Conservation (phyloP, 2,888 invertebrate genomes). For the Ophioninae sp. region DNA sequence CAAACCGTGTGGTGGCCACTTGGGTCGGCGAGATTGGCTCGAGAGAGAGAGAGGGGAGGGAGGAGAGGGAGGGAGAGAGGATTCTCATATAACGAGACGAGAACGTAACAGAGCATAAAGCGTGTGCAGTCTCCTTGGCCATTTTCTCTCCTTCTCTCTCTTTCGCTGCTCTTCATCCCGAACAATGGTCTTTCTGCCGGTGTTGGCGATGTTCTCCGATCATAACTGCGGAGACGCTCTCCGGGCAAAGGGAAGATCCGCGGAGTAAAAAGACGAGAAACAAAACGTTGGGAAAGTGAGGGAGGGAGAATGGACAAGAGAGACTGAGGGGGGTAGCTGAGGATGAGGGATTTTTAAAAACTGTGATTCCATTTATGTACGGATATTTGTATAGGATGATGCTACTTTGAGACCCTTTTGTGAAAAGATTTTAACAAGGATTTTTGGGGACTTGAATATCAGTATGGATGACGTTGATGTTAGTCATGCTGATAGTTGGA, state of each 20-base stretch:
- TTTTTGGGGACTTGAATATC: not conserved
- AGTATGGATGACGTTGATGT: too few relatives aligned
- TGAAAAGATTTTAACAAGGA: not conserved
- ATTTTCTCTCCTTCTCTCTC: conserved; percentile 17
- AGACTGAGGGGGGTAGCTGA: not conserved
- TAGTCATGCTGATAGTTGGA: too few relatives aligned
- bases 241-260: conserved; percentile 20
- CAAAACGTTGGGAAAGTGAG: too few relatives aligned
- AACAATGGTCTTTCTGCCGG: conserved; percentile 33
- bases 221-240: conserved; percentile 42
- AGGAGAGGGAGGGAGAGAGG: not conserved
- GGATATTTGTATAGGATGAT: not conserved
- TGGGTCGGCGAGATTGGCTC: conserved; percentile 32
- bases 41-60: conserved; percentile 15
- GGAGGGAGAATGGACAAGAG: not conserved
- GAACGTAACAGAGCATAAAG: conserved; percentile 57
- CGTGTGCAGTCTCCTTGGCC: conserved; percentile 32
- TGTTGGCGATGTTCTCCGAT: conserved; percentile 39
- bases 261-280: conserved; percentile 6
- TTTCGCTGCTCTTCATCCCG: conserved; percentile 8
- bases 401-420: not conserved
- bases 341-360: not conserved
- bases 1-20: conserved; percentile 39
- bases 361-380: not conserved
- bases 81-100: conserved; percentile 75